Evolutionary conservation across 1,140 invertebrate genomes (phyloP).

Genomic region (Olivierus martensii): DNA sequence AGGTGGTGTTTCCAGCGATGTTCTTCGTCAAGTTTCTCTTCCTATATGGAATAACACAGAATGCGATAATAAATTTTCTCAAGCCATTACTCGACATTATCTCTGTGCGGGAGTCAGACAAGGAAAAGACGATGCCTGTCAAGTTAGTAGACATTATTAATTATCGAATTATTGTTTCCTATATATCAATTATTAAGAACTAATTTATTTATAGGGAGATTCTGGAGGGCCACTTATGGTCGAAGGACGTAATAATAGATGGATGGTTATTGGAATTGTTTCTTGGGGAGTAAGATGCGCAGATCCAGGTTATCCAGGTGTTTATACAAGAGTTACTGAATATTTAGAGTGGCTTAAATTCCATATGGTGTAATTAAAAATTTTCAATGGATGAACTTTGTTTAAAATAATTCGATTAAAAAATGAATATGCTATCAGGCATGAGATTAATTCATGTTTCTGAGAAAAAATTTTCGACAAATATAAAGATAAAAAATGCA

Average conservation of each 20-base stretch:
- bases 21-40: conserved; percentile 42
- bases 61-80: conserved; percentile 48
- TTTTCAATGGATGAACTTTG: too few species aligned
- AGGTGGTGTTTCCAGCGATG: conserved; percentile 35
- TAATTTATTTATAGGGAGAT: conserved; percentile 12
- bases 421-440: too few species aligned
- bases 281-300: conserved; percentile 89
- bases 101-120: conserved; percentile 76
- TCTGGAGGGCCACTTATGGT: conserved; percentile 37
- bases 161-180: too few species aligned
- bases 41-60: conserved; percentile 37
- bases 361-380: not conserved
- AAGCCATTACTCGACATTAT: conserved; percentile 36
- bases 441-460: too few species aligned
- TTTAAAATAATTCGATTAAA: too few species aligned
- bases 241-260: conserved; percentile 16
- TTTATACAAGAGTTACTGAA: conserved; percentile 60
- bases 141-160: conserved; percentile 38
- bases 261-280: conserved; percentile 56
- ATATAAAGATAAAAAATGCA: too few species aligned
- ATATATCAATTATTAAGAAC: too few species aligned
- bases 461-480: too few species aligned
- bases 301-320: conserved; percentile 75
- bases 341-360: conserved; percentile 56
- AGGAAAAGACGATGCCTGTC: conserved; percentile 82